Conservation (phyloP, 2,113 vertebrate genomes). For the Phocoena sinus region DNA sequence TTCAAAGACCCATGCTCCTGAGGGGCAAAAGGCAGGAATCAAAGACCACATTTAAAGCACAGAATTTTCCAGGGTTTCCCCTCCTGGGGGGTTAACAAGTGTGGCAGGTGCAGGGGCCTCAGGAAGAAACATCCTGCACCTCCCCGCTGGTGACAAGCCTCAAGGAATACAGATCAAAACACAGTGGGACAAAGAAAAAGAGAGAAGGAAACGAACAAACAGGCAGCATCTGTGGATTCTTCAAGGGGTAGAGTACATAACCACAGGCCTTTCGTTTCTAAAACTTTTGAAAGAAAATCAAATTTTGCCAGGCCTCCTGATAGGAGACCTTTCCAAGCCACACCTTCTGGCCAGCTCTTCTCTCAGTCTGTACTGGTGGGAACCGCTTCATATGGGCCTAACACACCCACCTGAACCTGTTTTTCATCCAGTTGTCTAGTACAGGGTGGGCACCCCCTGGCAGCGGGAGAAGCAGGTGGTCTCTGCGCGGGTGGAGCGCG, state of each 20-base stretch:
- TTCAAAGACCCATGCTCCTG: constrained; percentile 12
- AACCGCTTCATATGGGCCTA: accelerated
- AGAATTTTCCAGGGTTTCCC: not conserved
- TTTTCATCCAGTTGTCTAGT: accelerated
- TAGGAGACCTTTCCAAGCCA: not conserved
- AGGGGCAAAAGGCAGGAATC: not conserved
- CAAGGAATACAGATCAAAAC: constrained; percentile 18
- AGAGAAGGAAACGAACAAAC: not conserved
- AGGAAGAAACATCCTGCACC: accelerated
- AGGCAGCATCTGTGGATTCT: not conserved
- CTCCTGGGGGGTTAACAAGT: accelerated
- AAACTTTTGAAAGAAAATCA: not conserved
- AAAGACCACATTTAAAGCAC: not conserved
- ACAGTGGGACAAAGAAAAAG: not conserved
- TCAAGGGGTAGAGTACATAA: not conserved
- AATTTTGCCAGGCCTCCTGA: not conserved
- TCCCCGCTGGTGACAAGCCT: constrained; percentile 18
- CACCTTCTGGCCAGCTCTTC: not conserved
- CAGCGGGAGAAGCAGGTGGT: not conserved
- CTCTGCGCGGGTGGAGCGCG: accelerated
- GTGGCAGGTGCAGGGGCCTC: not conserved
- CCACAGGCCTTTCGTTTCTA: not conserved
- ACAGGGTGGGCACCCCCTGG: accelerated
- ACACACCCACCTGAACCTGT: not conserved
- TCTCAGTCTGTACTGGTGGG: not conserved